A percentile compares a stretch with the other conserved stretches of the same genome.
phyloP scores from a whole-genome alignment of 2,113 vertebrate species.

The Astur gentilis region DNA sequence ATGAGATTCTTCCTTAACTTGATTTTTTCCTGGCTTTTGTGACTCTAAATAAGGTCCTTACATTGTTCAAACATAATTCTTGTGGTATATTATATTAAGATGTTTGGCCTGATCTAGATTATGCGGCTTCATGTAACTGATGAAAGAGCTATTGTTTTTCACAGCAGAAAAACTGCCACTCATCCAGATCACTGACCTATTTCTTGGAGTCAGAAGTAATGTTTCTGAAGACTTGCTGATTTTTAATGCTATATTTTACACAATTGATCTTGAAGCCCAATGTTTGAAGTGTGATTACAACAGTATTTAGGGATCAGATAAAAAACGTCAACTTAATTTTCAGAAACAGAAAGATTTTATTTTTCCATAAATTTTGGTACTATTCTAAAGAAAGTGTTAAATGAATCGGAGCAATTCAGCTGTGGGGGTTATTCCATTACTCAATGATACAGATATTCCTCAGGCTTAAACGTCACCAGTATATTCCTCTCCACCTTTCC shows the following conservation, averaged over 20 bases:
- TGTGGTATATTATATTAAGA: conserved; percentile 10
- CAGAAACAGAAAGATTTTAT: background rate
- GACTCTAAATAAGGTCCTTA: background rate
- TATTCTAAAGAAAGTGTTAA: background rate
- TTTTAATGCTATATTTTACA: background rate
- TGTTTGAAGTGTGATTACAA: background rate
- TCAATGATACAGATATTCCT: background rate
- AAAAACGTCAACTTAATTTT: background rate
- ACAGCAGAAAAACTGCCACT: conserved; percentile 10
- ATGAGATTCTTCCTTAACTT: background rate
- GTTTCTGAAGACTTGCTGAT: background rate
- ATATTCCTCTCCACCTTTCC: background rate
- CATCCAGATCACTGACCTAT: conserved; percentile 17
- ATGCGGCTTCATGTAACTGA: background rate
- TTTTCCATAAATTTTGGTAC: background rate
- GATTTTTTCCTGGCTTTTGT: background rate
- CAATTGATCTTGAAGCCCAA: background rate
- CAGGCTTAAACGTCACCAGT: background rate
- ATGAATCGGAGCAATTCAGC: background rate
- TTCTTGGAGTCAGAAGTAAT: conserved; percentile 32
- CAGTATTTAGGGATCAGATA: background rate
- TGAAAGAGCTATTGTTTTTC: conserved; percentile 50
- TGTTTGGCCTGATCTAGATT: conserved; percentile 42
- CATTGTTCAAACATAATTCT: background rate
- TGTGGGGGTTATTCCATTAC: background rate